These are phyloP conservation scores for Agonopterix arenella DNA, from an alignment of 2,888 invertebrate species.

Conservation along the genomic window DNA sequence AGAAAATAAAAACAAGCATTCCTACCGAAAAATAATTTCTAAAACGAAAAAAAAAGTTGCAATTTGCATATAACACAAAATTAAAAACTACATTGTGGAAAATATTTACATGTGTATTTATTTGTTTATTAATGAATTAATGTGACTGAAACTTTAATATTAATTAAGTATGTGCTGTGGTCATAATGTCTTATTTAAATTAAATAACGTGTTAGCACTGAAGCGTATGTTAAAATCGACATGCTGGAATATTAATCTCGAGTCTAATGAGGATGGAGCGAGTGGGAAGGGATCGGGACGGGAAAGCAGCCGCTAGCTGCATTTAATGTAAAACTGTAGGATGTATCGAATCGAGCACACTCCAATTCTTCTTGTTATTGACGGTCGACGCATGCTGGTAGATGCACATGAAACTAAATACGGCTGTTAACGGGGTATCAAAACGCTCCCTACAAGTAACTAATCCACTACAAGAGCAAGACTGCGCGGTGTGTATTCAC, in stretches of 20 bases:
- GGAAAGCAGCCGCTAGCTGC: conserved; percentile 23
- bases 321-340: conserved; percentile 20
- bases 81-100: too few species aligned
- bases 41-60: too few species aligned
- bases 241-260: conserved; percentile 36
- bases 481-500: conserved; percentile 61
- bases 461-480: conserved; percentile 68
- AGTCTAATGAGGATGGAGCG: conserved; percentile 28
- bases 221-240: conserved; percentile 30
- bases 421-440: conserved; percentile 48
- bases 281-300: conserved; percentile 24
- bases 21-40: too few species aligned
- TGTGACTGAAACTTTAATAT: background rate
- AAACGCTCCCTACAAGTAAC: conserved; percentile 47
- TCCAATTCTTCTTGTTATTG: conserved; percentile 51
- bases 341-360: conserved; percentile 34
- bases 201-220: conserved; percentile 41
- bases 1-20: too few species aligned
- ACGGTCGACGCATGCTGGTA: conserved; percentile 63
- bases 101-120: too few species aligned
- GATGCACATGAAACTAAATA: conserved; percentile 65
- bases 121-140: too few species aligned
- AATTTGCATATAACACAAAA: too few species aligned
- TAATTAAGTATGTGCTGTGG: background rate
- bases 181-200: too few species aligned